Evolutionary conservation across 2,113 vertebrate genomes (phyloP).

Genomic region (Triplophysa tibetana): DNA sequence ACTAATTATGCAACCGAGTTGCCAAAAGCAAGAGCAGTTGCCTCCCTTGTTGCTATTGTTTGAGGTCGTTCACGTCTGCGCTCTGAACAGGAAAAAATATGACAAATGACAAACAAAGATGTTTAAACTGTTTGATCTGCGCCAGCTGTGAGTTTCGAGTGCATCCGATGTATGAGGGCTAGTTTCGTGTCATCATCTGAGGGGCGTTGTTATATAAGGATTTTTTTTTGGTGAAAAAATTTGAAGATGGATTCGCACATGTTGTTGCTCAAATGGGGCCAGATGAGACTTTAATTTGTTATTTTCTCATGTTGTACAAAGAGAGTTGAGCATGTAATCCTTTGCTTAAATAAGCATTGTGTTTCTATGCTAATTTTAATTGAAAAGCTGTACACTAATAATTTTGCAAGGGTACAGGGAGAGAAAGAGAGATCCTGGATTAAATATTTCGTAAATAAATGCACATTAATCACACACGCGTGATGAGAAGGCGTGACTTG

Average conservation of each 20-base stretch:
- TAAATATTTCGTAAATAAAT: constrained; percentile 45
- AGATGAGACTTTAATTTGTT: constrained; percentile 49
- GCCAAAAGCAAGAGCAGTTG: constrained; percentile 32
- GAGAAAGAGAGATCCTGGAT: constrained; percentile 46
- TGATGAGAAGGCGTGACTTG: neutral
- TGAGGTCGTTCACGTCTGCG: constrained; percentile 7
- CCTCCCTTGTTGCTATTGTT: constrained; percentile 22
- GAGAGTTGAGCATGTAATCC: constrained; percentile 40
- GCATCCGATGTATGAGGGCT: neutral
- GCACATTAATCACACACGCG: constrained; percentile 36
- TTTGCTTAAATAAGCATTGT: constrained; percentile 55
- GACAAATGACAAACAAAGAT: neutral
- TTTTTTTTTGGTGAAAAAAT: neutral
- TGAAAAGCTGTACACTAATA: constrained; percentile 41
- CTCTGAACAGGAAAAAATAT: neutral
- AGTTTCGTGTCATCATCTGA: neutral
- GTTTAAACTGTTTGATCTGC: constrained; percentile 16
- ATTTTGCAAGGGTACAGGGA: constrained; percentile 11
- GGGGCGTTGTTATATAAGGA: constrained; percentile 1
- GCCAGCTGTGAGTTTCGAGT: constrained; percentile 19
- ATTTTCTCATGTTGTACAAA: constrained; percentile 40
- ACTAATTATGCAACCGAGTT: constrained; percentile 33
- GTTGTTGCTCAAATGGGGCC: constrained; percentile 7
- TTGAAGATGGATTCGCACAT: constrained; percentile 10
- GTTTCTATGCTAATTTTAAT: constrained; percentile 54